Evolutionary conservation across 2,888 invertebrate genomes (phyloP).

Genomic region (Erannis defoliaria): DNA sequence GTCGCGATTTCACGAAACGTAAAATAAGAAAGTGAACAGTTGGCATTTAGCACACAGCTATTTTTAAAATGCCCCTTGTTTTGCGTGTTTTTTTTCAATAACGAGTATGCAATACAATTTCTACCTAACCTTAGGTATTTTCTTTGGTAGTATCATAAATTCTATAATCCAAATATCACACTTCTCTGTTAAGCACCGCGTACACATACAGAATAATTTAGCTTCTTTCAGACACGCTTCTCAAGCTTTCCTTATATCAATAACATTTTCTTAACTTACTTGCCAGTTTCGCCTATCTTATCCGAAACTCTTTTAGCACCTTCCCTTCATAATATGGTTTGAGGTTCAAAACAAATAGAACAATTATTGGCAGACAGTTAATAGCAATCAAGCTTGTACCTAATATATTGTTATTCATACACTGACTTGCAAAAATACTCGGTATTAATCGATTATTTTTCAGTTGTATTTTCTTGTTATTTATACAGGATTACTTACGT

Average conservation of each 20-base stretch:
- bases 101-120: constrained; percentile 15
- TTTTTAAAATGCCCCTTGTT: background rate
- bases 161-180: constrained; percentile 66
- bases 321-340: constrained; percentile 9
- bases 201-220: constrained; percentile 33
- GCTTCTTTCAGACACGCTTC: constrained; percentile 22
- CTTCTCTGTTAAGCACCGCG: constrained; percentile 67
- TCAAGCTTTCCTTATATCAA: constrained; percentile 3
- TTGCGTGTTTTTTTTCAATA: background rate
- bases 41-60: background rate
- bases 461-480: too few relatives aligned
- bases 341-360: constrained; percentile 19
- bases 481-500: too few relatives aligned
- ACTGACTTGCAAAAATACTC: too few relatives aligned
- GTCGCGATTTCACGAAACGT: background rate
- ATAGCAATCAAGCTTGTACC: too few relatives aligned
- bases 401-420: too few relatives aligned
- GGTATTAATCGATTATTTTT: background rate
- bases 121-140: constrained; percentile 34
- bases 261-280: constrained; percentile 13
- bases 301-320: constrained; percentile 40
- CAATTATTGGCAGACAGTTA: background rate
- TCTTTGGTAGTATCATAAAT: constrained; percentile 61
- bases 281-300: constrained; percentile 39
- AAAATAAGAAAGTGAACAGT: background rate